A percentile compares a stretch with the other conserved stretches of the same genome.
phyloP scores from a whole-genome alignment of 2,797 vertebrate genomes.

The Notolabrus celidotus region DNA sequence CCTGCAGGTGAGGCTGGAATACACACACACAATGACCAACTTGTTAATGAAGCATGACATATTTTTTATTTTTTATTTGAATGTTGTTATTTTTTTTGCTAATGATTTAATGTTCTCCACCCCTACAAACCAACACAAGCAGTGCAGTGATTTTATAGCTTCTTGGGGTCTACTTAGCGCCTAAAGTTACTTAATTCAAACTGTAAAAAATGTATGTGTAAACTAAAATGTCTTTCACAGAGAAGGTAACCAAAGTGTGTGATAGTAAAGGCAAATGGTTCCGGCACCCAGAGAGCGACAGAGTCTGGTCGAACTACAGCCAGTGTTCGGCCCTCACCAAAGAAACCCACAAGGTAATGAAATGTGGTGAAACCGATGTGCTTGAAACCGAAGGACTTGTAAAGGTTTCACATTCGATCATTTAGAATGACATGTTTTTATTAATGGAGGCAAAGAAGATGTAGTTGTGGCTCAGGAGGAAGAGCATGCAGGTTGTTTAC shows the following conservation, averaged over 20 bases:
- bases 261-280: constrained; percentile 86
- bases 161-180: neutral
- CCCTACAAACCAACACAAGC: neutral
- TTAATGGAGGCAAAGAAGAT: too few species aligned
- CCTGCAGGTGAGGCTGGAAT: constrained; percentile 73
- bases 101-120: neutral
- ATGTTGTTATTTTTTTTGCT: too few species aligned
- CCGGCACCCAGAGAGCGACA: constrained; percentile 84
- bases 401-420: too few species aligned
- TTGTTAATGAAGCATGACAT: neutral
- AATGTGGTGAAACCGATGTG: too few species aligned
- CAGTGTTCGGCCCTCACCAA: constrained; percentile 77
- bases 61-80: neutral
- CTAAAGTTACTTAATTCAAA: neutral
- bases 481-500: too few species aligned
- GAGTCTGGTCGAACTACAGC: constrained; percentile 87
- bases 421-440: too few species aligned
- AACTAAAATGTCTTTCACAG: constrained; percentile 70
- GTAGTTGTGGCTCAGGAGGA: too few species aligned
- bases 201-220: too few species aligned
- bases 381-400: too few species aligned
- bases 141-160: neutral
- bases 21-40: too few species aligned
- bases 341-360: constrained; percentile 75
- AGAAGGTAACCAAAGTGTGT: constrained; percentile 87